Evolutionary conservation across 2,113 vertebrate genomes (phyloP), one percentile per base, ranked within the genome.

Genomic region (Fulica atra): DNA sequence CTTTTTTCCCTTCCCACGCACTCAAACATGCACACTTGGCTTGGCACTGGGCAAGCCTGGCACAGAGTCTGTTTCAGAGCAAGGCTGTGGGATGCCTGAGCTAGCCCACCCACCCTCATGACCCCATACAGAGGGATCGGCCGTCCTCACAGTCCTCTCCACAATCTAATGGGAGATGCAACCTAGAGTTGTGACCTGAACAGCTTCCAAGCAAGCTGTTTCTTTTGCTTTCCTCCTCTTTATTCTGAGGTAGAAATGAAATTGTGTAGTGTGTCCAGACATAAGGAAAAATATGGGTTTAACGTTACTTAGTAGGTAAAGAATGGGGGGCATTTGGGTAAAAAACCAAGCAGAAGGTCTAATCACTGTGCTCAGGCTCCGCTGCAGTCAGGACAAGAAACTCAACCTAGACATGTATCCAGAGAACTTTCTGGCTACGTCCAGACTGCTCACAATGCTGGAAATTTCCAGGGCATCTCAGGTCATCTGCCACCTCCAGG

Each of bases 381-480:
- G 35, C 15, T 86, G 44, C 20, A 9, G 28, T 82, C 21, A 57
- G 53, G 35, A 19, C 26, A 61, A 51, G 33, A 83, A 26, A 16
- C 42, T 60, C 9, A 79, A 16, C 13, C 33, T 28, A 20, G 8
- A 24, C 12, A 9, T 2, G 14, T 48, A 7, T 60, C 64, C n/a
- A 81, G 70, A 87, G 48, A 26, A 89, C 25, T 56, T 29, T 71
- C 12, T 53, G 35, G 28, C 42, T 91, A 33, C n/a, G 33, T 33
- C 20, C 35, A 69, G 0, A 1, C 5, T 68, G 11, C 16, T 51
- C 7, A 1, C 38, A 46, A 26, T 5, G 23, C 35, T 50, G 35
- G 25, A 88, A 88, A 31, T 48, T 23, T 86, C 21, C 46, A 81
- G 35, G 11, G 10, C 17, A 64, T 19, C 14, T 38, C 18, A 36